A percentile compares a stretch with the other conserved stretches of the same genome.
Evolutionary conservation across 64 coral and sea anemone genomes (phyloP).

Genomic region (Astreopora myriophthalma): DNA sequence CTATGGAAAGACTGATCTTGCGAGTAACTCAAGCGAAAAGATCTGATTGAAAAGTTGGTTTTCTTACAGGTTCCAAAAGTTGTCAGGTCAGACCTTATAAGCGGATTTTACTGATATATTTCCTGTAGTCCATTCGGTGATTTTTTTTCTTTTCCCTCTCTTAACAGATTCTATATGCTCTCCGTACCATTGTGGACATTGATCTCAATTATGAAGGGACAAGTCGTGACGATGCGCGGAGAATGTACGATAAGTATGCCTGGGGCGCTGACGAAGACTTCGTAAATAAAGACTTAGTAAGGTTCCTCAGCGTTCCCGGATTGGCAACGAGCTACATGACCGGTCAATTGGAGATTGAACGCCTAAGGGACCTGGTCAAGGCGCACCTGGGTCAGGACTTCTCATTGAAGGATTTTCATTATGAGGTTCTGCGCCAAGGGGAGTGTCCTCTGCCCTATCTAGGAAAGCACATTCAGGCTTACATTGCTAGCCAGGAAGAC

Average conservation of each 20-base stretch:
- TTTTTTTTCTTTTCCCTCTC: background rate
- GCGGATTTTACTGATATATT: too few relatives aligned
- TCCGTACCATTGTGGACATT: constrained; percentile 15
- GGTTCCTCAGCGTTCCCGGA: background rate
- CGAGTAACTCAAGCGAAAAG: too few relatives aligned
- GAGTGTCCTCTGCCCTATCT: constrained; percentile 5
- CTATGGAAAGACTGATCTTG: too few relatives aligned
- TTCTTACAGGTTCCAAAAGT: too few relatives aligned
- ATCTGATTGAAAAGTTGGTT: too few relatives aligned
- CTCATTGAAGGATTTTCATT: constrained; percentile 6
- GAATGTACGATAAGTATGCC: background rate
- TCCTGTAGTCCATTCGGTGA: background rate
- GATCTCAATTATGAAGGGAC: background rate
- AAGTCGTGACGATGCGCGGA: background rate
- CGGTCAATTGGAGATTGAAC: background rate
- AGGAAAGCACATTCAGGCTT: background rate
- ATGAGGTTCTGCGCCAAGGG: constrained; percentile 12
- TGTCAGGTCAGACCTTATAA: too few relatives aligned
- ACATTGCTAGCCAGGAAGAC: background rate
- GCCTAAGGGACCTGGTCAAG: background rate
- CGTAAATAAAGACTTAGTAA: background rate
- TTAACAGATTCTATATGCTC: constrained; percentile 3
- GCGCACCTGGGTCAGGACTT: background rate
- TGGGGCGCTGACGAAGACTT: background rate
- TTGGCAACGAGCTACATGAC: constrained; percentile 16